Conservation (phyloP, 2,888 invertebrate genomes). For the Clitarchus hookeri region DNA sequence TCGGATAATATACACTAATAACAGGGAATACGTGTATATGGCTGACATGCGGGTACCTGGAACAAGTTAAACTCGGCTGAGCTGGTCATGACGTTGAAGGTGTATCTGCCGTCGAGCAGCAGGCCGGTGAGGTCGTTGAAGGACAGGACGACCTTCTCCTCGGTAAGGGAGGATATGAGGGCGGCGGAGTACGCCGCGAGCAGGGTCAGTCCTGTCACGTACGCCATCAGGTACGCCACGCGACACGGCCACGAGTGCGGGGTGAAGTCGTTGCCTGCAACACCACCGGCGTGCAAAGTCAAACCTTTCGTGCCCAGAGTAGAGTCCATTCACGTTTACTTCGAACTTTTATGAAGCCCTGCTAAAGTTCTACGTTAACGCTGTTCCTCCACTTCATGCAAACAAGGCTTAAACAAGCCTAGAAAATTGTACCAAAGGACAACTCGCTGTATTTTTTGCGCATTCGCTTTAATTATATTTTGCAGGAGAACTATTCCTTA, state of each 20-base stretch:
- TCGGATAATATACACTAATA: too few species aligned
- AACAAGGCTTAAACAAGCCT: too few species aligned
- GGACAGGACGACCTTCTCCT: slow-evolving; percentile 44
- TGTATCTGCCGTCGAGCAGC: slow-evolving; percentile 47
- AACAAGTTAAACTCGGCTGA: slow-evolving; percentile 36
- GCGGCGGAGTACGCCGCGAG: slow-evolving; percentile 50
- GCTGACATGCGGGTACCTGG: slow-evolving; percentile 24
- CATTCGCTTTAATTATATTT: too few species aligned
- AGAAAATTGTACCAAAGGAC: too few species aligned
- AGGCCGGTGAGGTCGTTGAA: slow-evolving; percentile 49
- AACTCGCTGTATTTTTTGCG: too few species aligned
- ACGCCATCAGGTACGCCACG: slow-evolving; percentile 48
- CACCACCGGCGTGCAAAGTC: slow-evolving; percentile 25
- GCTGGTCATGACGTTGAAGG: slow-evolving; percentile 41
- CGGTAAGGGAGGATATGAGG: slow-evolving; percentile 48
- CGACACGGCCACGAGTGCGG: slow-evolving; percentile 43
- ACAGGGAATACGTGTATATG: background rate
- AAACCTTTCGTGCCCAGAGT: too few species aligned
- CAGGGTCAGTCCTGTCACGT: slow-evolving; percentile 47
- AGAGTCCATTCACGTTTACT: too few species aligned
- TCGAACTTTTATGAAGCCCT: too few species aligned
- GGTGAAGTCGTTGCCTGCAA: slow-evolving; percentile 33
- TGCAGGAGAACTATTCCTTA: too few species aligned
- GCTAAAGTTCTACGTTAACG: too few species aligned
- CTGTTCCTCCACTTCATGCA: too few species aligned